Evolutionary conservation across 2,888 invertebrate genomes (phyloP), one percentile per base, ranked within the genome.

Genomic region (Ctena decussata): DNA sequence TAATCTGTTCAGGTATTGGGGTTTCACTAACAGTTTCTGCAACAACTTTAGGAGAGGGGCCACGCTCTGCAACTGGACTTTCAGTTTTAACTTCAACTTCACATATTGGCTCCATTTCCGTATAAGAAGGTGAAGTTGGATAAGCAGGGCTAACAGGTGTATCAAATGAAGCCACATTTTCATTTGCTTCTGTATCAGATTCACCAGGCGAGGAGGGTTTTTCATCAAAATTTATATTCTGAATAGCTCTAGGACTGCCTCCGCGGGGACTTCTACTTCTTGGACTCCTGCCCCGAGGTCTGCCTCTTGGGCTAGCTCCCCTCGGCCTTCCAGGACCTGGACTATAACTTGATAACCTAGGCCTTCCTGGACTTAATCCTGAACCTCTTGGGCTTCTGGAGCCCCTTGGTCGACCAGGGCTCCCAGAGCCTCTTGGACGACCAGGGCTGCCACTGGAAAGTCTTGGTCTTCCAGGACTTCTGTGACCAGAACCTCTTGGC

Each of bases 271-370:
- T 83, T n/a, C 78, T 80, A 21, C 87, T 85, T 27, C 60, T 41
- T 18, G 70, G 41, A 32, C 70, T 41, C 6, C 69, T 18, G 24
- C 53, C 53, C 6, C 53, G 53, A 15, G 53, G 53, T 44, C 84
- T 87, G 78, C 76, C 89, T 82, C 87, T 89, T 73, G 73, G 81
- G 60, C 76, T 81, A 11, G 82, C 90, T 57, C 83, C 39, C 82
- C 57, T 57, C 24, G 57, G 57, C 30, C 65, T 11, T 11, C 35
- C 65, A 65, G 65, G 65, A n/a, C 65, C 35, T 35, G 65, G 65
- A 65, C 65, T 65, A 24, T 65, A 35, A 12, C 83, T 35, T 65
- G 65, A 65, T 24, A 65, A 65, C 35, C 65, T 65, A 21, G 65
- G 65, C 35, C 65, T 32, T 35, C 65, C 86, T 41, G 86, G 83